These are phyloP conservation scores for Antheraea yamamai DNA, from an alignment of 2,888 invertebrate genomes.

Conservation along the genomic window DNA sequence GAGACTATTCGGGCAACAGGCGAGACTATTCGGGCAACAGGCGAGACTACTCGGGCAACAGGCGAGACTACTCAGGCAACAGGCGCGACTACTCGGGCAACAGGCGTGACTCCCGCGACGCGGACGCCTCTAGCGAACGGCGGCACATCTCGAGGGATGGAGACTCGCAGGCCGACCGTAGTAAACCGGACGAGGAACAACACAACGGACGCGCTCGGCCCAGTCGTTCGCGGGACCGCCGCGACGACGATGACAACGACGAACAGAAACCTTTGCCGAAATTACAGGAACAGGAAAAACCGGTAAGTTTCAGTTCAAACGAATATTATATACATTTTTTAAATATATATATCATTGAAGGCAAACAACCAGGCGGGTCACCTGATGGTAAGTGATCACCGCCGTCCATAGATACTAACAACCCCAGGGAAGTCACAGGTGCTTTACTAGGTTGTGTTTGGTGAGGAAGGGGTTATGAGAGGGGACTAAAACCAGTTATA, in stretches of 20 bases:
- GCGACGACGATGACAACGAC: slow-evolving; percentile 51
- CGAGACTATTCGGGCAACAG: slow-evolving; percentile 28
- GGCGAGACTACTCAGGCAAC: slow-evolving; percentile 34
- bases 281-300: slow-evolving; percentile 87
- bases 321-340: no score
- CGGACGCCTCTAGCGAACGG: slow-evolving; percentile 27
- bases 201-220: slow-evolving; percentile 57
- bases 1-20: slow-evolving; percentile 9
- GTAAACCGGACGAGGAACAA: slow-evolving; percentile 38
- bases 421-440: no score
- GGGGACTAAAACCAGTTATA: no score
- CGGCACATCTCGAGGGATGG: slow-evolving; percentile 25
- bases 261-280: slow-evolving; percentile 84
- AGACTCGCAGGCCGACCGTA: slow-evolving; percentile 32
- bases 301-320: no score
- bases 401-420: no score
- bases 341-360: no score
- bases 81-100: slow-evolving; percentile 38
- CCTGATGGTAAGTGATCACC: no score
- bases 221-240: slow-evolving; percentile 60
- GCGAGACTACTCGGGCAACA: slow-evolving; percentile 26
- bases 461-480: no score
- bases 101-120: slow-evolving; percentile 32
- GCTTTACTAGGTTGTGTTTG: no score
- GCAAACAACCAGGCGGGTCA: no score